phyloP scores from a whole-genome alignment of 2,797 vertebrate genomes.

The Helicolenus hilgendorfi region DNA sequence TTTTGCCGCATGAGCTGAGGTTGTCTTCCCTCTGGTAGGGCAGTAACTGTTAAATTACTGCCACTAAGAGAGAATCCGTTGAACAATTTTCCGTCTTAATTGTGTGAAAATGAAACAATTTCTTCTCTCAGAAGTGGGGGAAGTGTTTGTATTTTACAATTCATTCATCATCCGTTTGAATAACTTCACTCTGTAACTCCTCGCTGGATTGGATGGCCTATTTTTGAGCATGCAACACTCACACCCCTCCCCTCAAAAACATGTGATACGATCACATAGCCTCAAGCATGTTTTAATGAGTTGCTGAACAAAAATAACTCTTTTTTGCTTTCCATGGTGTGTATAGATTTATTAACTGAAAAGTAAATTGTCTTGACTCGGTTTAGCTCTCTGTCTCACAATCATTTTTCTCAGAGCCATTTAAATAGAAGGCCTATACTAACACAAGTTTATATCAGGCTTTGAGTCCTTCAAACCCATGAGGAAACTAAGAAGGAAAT shows the following conservation, averaged over 20 bases:
- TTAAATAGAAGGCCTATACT: background rate
- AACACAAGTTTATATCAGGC: constrained; percentile 16
- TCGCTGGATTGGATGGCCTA: constrained; percentile 72
- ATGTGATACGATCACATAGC: constrained; percentile 79
- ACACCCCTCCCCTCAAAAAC: constrained; percentile 62
- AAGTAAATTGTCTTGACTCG: constrained; percentile 57
- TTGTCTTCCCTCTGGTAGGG: constrained; percentile 19
- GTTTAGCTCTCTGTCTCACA: constrained; percentile 9
- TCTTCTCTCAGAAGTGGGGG: constrained; percentile 26
- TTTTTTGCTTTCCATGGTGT: constrained; percentile 59
- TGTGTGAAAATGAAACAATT: constrained; percentile 58
- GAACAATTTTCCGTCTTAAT: constrained; percentile 56
- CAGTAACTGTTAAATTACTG: constrained; percentile 40
- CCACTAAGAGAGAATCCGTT: constrained; percentile 38
- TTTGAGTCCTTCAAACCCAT: constrained; percentile 5
- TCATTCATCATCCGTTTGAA: constrained; percentile 44
- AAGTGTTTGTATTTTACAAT: constrained; percentile 41
- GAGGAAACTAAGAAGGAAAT: constrained; percentile 51
- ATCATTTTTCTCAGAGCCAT: constrained; percentile 29
- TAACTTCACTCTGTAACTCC: constrained; percentile 39
- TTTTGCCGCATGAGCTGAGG: constrained; percentile 10
- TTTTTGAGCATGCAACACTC: constrained; percentile 64
- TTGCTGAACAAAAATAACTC: constrained; percentile 79
- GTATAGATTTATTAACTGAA: constrained; percentile 59
- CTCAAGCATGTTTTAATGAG: constrained; percentile 83